Conservation (phyloP, 2,888 invertebrate genomes). For the Drosophila stalkeri region DNA sequence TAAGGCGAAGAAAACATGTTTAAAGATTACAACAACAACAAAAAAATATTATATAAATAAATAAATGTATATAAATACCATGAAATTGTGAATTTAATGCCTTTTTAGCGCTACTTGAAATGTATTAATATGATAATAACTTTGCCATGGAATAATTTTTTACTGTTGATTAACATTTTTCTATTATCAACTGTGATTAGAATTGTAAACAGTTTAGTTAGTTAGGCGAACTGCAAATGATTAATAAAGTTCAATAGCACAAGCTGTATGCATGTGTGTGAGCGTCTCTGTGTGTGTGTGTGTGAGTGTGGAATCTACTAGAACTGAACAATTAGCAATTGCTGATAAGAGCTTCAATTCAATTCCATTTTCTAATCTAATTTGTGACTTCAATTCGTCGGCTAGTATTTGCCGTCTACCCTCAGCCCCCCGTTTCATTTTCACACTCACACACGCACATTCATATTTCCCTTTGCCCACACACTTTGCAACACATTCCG, state of each 20-base stretch:
- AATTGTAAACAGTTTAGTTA: constrained; percentile 14
- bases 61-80: background rate
- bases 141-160: constrained; percentile 14
- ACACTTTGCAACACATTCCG: constrained; percentile 54
- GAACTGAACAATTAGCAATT: constrained; percentile 16
- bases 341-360: constrained; percentile 1
- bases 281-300: background rate
- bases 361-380: constrained; percentile 12
- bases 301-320: background rate
- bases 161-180: background rate
- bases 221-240: constrained; percentile 1
- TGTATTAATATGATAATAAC: background rate
- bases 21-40: no score
- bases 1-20: background rate
- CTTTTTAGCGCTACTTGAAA: background rate
- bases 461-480: constrained; percentile 27
- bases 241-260: constrained; percentile 17
- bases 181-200: constrained; percentile 19
- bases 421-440: background rate
- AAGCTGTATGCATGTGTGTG: background rate
- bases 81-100: background rate
- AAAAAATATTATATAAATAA: no score
- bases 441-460: background rate
- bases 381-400: background rate
- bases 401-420: background rate